A percentile compares a stretch with the other conserved stretches of the same genome.
These are phyloP conservation scores for Aporophyla lueneburgensis DNA, from an alignment of 2,888 invertebrate species.

Conservation along the genomic window DNA sequence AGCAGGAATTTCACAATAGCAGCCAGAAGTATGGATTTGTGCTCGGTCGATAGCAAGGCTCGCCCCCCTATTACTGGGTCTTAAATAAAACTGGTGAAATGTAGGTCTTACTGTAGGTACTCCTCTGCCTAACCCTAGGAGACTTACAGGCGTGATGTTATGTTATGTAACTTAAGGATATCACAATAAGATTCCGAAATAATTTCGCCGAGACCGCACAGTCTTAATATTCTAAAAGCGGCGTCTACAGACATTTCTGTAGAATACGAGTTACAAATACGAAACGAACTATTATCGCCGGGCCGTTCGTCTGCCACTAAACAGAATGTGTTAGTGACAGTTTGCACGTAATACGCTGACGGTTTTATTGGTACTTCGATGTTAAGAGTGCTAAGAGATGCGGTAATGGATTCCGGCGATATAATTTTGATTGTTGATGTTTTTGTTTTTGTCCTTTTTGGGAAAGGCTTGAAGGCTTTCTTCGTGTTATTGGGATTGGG, in stretches of 20 bases:
- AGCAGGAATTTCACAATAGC: neutral
- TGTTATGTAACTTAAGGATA: neutral
- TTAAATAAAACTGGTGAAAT: neutral
- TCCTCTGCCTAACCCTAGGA: neutral
- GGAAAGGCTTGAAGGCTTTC: slow-evolving; percentile 3
- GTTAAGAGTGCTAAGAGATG: slow-evolving; percentile 26
- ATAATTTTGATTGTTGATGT: slow-evolving; percentile 39
- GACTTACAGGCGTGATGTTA: neutral
- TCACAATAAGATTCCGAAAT: slow-evolving; percentile 45
- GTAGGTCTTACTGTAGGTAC: neutral
- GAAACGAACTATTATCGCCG: slow-evolving; percentile 66
- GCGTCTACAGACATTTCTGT: slow-evolving; percentile 53
- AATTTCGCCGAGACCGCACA: slow-evolving; percentile 44
- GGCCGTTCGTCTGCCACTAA: slow-evolving; percentile 60
- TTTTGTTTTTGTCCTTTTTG: slow-evolving; percentile 29
- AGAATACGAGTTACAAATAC: slow-evolving; percentile 66
- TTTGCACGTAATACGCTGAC: slow-evolving; percentile 59
- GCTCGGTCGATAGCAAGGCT: neutral
- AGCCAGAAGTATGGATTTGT: neutral
- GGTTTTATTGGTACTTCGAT: slow-evolving; percentile 50
- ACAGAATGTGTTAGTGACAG: slow-evolving; percentile 52
- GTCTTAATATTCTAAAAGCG: slow-evolving; percentile 67
- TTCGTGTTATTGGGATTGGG: slow-evolving; percentile 6
- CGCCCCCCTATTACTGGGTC: neutral
- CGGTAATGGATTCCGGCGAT: slow-evolving; percentile 45